Evolutionary conservation across 2,888 invertebrate species (phyloP), one percentile per base, ranked within the genome.

Genomic region (Serrognathus titanus): DNA sequence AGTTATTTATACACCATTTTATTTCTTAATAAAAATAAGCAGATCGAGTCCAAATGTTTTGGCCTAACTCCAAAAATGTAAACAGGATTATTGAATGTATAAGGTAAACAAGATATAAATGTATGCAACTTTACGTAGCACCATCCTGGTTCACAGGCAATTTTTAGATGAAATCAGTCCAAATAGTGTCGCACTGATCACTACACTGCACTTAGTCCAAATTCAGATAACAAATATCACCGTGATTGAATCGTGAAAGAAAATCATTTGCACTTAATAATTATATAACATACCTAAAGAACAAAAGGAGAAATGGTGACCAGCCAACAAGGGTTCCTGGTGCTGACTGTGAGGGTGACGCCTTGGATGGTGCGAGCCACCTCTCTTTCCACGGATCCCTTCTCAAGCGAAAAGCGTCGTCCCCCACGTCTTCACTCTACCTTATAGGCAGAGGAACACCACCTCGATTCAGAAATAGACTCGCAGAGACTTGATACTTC

Each of bases 291-390:
- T 77, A 77, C 77, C 77, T 77, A 73, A 65, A 66, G 62, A 64
- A 63, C 64, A 59, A 63, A 31, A 62, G 69, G 70, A 68, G 71
- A 70, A 67, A 66, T 64, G 66, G 73, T 79, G 81, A 81, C 81
- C 80, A 80, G 81, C 78, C 80, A 79, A 80, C 79, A 76, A 76
- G 78, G 78, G 75, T 71, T 75, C 77, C 78, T 74, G 76, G 75
- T 79, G 80, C 79, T 80, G 86, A 87, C 87, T 85, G 86, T 82
- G 82, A 81, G 80, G 80, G 80, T 79, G 80, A 79, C 78, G 69
- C 64, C 63, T 62, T 64, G 63, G 64, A 48, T 41, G 51, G 51
- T 63, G 58, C 54, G 36, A 53, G 57, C 58, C 62, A 58, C 60
- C 65, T 56, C 63, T 59, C 60, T 59, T 9, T 43, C 16, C 11